Percentiles rank a stretch among this genome's conserved stretches.
Evolutionary conservation across 1,140 invertebrate genomes (phyloP).

Genomic region (Lepidostoma basale): DNA sequence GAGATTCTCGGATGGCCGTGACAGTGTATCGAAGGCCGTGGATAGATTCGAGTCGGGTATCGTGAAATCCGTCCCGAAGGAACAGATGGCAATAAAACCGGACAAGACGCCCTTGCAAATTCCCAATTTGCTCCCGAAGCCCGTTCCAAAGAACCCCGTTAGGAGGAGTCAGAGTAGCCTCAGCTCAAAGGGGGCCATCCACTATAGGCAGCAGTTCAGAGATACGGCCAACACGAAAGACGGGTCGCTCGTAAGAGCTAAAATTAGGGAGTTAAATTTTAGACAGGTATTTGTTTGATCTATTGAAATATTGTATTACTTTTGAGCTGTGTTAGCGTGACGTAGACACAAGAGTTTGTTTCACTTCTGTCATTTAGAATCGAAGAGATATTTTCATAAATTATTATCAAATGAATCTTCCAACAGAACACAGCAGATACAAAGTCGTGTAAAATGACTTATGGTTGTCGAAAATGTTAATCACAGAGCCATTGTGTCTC

Average conservation of each 20-base stretch:
- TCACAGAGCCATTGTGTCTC: too few species aligned
- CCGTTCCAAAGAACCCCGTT: conserved; percentile 38
- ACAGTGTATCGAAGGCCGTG: not conserved
- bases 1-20: not conserved
- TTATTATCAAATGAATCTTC: too few species aligned
- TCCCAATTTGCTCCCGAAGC: conserved; percentile 40
- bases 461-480: too few species aligned
- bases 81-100: conserved; percentile 40
- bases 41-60: not conserved
- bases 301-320: not conserved
- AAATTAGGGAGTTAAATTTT: conserved; percentile 43
- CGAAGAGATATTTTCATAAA: too few species aligned
- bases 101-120: conserved; percentile 40
- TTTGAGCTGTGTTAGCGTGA: too few species aligned
- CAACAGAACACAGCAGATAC: too few species aligned
- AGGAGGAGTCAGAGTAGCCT: conserved; percentile 41
- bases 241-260: conserved; percentile 40
- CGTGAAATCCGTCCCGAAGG: conserved; percentile 36
- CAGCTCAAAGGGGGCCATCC: conserved; percentile 35
- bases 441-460: too few species aligned
- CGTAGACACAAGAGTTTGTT: too few species aligned
- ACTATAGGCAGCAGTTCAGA: conserved; percentile 29
- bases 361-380: too few species aligned
- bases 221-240: conserved; percentile 6
- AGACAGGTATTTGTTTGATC: conserved; percentile 39